phyloP scores from a whole-genome alignment of 2,888 invertebrate genomes.

The Lacanobia oleracea region DNA sequence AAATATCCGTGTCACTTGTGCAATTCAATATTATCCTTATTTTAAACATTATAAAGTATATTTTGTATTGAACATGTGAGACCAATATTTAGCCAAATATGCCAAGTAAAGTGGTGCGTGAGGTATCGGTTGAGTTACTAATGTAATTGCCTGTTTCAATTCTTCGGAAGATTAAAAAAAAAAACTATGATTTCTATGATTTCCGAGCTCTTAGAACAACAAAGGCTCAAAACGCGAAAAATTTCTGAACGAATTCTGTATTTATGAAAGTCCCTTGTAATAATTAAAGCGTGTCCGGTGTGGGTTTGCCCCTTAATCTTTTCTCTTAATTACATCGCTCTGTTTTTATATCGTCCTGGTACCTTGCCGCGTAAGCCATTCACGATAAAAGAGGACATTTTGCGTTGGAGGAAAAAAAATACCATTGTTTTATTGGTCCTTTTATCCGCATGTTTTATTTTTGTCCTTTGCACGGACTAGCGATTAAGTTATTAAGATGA shows the following conservation, averaged over 20 bases:
- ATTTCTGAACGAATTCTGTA: conserved; percentile 15
- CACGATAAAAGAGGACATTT: conserved; percentile 51
- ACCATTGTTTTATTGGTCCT: conserved; percentile 47
- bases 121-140: conserved; percentile 13
- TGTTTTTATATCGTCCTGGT: conserved; percentile 56
- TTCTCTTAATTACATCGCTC: conserved; percentile 65
- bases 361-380: conserved; percentile 55
- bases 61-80: no score
- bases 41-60: no score
- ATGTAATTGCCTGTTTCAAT: conserved; percentile 24
- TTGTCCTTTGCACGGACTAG: conserved; percentile 30
- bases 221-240: conserved; percentile 14
- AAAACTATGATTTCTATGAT: conserved; percentile 19
- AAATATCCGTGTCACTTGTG: no score
- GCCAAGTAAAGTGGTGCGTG: no score
- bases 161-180: not conserved
- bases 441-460: conserved; percentile 38
- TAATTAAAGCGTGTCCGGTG: conserved; percentile 59
- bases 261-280: conserved; percentile 44
- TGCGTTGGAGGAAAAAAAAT: conserved; percentile 42
- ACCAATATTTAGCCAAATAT: no score
- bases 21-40: no score
- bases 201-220: conserved; percentile 8
- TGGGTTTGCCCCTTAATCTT: conserved; percentile 65
- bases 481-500: conserved; percentile 40